phyloP scores from a whole-genome alignment of 2,113 vertebrate species.

The Henicopernis longicauda region DNA sequence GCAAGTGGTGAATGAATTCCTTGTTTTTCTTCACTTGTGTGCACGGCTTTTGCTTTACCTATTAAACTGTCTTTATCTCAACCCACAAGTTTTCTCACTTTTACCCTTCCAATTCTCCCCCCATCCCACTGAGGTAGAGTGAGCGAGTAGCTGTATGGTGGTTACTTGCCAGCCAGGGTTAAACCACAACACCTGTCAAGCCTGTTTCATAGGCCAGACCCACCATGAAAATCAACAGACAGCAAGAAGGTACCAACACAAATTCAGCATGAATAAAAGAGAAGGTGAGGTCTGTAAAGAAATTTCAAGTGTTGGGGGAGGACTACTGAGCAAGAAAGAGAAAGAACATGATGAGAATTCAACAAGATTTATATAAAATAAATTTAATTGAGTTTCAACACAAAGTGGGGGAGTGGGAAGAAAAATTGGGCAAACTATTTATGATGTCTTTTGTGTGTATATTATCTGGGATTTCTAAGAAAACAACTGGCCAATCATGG shows the following conservation, averaged over 20 bases:
- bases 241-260: neutral
- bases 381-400: neutral
- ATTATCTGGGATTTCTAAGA: neutral
- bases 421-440: neutral
- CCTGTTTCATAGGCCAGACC: neutral
- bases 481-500: neutral
- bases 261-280: neutral
- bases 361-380: neutral
- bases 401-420: neutral
- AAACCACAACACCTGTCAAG: neutral
- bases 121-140: accelerated
- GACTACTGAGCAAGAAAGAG: neutral
- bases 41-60: too few relatives aligned
- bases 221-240: neutral
- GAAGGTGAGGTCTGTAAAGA: neutral
- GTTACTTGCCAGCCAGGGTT: neutral
- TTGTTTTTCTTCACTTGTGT: too few relatives aligned
- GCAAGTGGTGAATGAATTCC: too few relatives aligned
- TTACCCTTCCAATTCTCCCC: neutral
- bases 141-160: accelerated
- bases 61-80: too few relatives aligned
- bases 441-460: neutral
- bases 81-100: neutral
- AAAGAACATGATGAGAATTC: neutral
- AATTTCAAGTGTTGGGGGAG: neutral